Conservation (phyloP, 2,888 invertebrate genomes). For the Pyrrhia umbra region DNA sequence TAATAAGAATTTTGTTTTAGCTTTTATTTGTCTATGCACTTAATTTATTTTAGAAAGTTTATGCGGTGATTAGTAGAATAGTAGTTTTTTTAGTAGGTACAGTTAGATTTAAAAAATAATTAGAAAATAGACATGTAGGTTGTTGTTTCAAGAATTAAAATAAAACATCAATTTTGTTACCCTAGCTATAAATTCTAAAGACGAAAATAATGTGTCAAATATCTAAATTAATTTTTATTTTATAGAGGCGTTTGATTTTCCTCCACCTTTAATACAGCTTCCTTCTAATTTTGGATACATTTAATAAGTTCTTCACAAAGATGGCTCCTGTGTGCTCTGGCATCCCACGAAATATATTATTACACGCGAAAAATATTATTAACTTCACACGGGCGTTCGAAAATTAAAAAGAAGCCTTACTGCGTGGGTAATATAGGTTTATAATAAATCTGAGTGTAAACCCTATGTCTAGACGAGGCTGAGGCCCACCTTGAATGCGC, state of each 20-base stretch:
- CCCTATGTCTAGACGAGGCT: constrained; percentile 73
- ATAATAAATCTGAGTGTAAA: constrained; percentile 57
- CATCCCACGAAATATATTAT: neutral
- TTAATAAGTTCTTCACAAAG: neutral
- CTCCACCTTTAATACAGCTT: constrained; percentile 1
- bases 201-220: neutral
- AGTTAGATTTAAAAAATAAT: too few species aligned
- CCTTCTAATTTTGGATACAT: constrained; percentile 6
- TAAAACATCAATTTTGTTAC: too few species aligned
- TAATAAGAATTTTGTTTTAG: too few species aligned
- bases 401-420: constrained; percentile 37
- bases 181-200: too few species aligned
- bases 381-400: constrained; percentile 6
- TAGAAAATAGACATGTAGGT: too few species aligned
- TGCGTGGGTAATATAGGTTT: constrained; percentile 53
- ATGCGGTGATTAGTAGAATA: too few species aligned
- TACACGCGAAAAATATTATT: constrained; percentile 4
- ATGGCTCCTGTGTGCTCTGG: neutral
- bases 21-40: too few species aligned
- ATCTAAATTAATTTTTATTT: neutral
- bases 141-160: too few species aligned
- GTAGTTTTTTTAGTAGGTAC: too few species aligned
- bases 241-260: neutral
- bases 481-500: constrained; percentile 60
- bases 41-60: too few species aligned